Evolutionary conservation across 2,113 vertebrate genomes (phyloP), one percentile per base, ranked within the genome.

Genomic region (Tapirus terrestris): DNA sequence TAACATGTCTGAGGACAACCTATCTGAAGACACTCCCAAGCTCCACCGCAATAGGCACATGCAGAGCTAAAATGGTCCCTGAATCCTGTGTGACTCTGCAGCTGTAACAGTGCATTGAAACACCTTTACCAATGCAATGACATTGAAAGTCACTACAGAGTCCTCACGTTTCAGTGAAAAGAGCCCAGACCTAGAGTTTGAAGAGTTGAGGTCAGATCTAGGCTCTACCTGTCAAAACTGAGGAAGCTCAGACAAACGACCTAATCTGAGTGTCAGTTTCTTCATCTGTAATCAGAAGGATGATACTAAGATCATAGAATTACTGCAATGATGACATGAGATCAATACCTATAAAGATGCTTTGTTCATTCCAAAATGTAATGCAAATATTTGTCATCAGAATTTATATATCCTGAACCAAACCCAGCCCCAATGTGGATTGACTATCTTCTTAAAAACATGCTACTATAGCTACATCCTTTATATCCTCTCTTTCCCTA

Each of bases 391-490:
- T 82, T 93, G 18, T 82, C 27, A 58, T 81, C 48, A 81, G 61
- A 89, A 96, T 58, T 67, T 85, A 86, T 86, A 93, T 48, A 73
- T 56, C 23, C 39, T 77, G 29, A 95, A 86, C 56, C 77, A 96
- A 85, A 96, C 72, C 31, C 21, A 86, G 6, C 6, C 10, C 27
- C 17, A 48, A 33, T 5, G 9, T 56, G 16, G n/a, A 27, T 21
- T 80, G 65, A 81, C 4, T 31, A 27, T 67, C 29, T 16, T 93
- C 67, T 79, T 93, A 68, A 96, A 96, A 80, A 33, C 10, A 29
- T 45, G 4, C 39, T 48, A 72, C 53, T 45, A n/a, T 36, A 77
- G 25, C 48, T n/a, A 31, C 2, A 58, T 81, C 51, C 45, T 76
- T 72, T 68, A 43, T 77, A 21, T 18, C 3, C 5, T 58, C 25